Evolutionary conservation across 2,113 vertebrate genomes (phyloP), one percentile per base, ranked within the genome.

Genomic region (Panthera leo): DNA sequence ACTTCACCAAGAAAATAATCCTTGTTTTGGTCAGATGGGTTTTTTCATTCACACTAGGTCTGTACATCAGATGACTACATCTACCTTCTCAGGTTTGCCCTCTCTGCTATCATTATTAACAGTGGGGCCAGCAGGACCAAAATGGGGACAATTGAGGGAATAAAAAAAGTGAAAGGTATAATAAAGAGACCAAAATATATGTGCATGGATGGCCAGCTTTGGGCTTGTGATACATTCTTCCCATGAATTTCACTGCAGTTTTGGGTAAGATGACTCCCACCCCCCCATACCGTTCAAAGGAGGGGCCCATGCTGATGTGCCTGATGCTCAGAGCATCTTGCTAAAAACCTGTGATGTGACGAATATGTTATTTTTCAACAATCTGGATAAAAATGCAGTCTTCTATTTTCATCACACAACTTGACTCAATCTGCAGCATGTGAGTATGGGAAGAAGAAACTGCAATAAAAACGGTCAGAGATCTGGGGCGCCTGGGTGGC

Each of bases 41-140:
- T 76, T 31, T 76, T 63, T 42, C 34, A 19, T 85, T 78, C 84
- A 79, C 2, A 4, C 27, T 23, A 13, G n/a, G 48, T 14, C 3
- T n/a, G 1, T 27, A 51, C 0, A 4, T 11, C 51, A 36, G 0
- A 0, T 31, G 51, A 82, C 16, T 34, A 27, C 42, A 15, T 63
- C 14, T 55, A 80, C 31, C 25, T 31, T 10, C 9, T 85, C 5
- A 18, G 9, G 16, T 42, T 55, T 88, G 9, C 53, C 21, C 25
- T 93, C 25, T 82, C 34, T 71, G n/a, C 45, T 91, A 3, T 27
- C 48, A 61, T 36, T 29, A 55, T 42, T 68, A 75, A 71, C 39
- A 88, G 39, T 36, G 5, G 48, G 85, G n/a, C 71, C 53, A 86
- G 23, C 14, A 89, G 36, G 31, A 63, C 13, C 45, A 42, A 91